Evolutionary conservation across 2,888 invertebrate genomes (phyloP).

Genomic region (Rhagium mordax): DNA sequence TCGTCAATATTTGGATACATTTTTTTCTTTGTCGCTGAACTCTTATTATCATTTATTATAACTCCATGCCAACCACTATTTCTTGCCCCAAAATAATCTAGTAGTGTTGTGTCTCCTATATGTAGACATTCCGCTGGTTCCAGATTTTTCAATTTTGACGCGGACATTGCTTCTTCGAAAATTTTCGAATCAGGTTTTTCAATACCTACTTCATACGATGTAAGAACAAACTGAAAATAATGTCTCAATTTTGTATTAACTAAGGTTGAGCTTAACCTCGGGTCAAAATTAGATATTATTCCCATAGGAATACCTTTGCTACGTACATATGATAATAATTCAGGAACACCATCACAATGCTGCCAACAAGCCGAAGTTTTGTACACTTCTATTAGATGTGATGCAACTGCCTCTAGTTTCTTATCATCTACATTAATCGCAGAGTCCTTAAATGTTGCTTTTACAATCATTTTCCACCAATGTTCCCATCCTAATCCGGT

Average conservation of each 20-base stretch:
- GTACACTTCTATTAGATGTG: constrained; percentile 79
- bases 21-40: constrained; percentile 62
- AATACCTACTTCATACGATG: constrained; percentile 82
- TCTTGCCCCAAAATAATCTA: constrained; percentile 86
- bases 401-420: constrained; percentile 72
- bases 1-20: constrained; percentile 69
- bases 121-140: constrained; percentile 81
- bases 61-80: constrained; percentile 84
- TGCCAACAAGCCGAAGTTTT: constrained; percentile 83
- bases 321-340: constrained; percentile 77
- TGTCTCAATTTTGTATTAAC: constrained; percentile 76
- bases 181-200: constrained; percentile 85
- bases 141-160: constrained; percentile 68
- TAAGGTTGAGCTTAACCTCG: constrained; percentile 81
- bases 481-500: constrained; percentile 81
- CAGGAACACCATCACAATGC: constrained; percentile 76
- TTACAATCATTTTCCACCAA: constrained; percentile 87
- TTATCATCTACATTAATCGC: constrained; percentile 65
- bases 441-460: constrained; percentile 76
- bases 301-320: constrained; percentile 75
- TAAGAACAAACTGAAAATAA: constrained; percentile 85
- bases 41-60: constrained; percentile 69
- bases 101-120: constrained; percentile 83
- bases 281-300: constrained; percentile 92
- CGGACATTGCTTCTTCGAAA: constrained; percentile 77